Percentiles rank a stretch among this genome's conserved stretches.
Conservation (phyloP, 2,888 invertebrate genomes). For the Strigamia crassipes region DNA sequence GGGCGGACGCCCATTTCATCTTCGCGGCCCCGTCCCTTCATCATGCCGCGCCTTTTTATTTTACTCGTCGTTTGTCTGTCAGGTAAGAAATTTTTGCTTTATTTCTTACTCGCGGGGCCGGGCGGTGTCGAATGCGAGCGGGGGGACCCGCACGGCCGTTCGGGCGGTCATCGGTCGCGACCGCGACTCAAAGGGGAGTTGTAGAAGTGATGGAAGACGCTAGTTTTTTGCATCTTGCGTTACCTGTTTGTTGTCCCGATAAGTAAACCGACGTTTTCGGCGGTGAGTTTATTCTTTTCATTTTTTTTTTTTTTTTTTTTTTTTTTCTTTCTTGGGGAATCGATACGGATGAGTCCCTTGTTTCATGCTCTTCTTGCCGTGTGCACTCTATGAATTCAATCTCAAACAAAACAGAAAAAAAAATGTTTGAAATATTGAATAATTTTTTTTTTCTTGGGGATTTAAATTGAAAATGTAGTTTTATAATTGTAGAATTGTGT, state of each 20-base stretch:
- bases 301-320: background rate
- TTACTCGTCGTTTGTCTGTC: slow-evolving; percentile 7
- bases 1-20: slow-evolving; percentile 1
- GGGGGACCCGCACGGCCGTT: background rate
- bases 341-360: slow-evolving; percentile 21
- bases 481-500: background rate
- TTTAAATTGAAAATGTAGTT: background rate
- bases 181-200: background rate
- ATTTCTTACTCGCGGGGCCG: background rate
- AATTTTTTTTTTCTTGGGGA: background rate
- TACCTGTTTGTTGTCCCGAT: background rate
- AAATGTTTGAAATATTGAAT: background rate
- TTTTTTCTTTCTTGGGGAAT: background rate
- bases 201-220: background rate
- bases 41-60: background rate
- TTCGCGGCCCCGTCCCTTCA: slow-evolving; percentile 26
- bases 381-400: background rate
- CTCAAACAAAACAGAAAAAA: background rate
- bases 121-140: background rate
- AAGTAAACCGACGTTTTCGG: background rate
- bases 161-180: background rate
- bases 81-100: background rate
- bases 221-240: background rate
- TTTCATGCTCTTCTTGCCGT: background rate
- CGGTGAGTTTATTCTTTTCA: background rate